Percentiles rank a stretch among this genome's conserved stretches.
Evolutionary conservation across 2,113 vertebrate species (phyloP).

Genomic region (Trachemys scripta): DNA sequence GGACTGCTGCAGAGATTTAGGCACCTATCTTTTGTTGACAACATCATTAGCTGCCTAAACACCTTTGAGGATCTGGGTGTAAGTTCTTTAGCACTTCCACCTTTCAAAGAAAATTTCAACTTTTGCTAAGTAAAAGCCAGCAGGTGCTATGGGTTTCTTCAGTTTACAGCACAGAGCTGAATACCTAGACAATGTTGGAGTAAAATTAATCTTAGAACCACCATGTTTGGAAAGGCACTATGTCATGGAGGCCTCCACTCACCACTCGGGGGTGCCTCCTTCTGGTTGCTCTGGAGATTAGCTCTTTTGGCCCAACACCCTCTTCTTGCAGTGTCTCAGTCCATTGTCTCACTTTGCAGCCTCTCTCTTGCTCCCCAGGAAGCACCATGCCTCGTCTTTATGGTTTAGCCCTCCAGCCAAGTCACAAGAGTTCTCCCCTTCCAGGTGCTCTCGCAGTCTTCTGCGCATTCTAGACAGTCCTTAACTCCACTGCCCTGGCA

Average conservation of each 20-base stretch:
- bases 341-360: background rate
- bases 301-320: too few species aligned
- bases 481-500: background rate
- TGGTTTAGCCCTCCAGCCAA: background rate
- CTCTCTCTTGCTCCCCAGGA: background rate
- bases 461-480: too few species aligned
- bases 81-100: background rate
- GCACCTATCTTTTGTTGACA: background rate
- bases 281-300: too few species aligned
- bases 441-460: too few species aligned
- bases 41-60: too few species aligned
- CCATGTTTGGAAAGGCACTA: background rate
- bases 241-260: background rate
- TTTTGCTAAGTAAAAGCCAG: background rate
- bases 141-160: background rate
- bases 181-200: background rate
- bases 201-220: constrained; percentile 34
- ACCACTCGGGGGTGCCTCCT: background rate
- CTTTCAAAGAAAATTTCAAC: background rate
- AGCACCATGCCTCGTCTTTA: background rate
- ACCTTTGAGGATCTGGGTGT: background rate
- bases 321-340: background rate
- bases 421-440: background rate
- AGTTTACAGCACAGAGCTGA: background rate
- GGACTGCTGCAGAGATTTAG: background rate